phyloP scores from a whole-genome alignment of 1,140 invertebrate species.

The Sminthurinus signatus region DNA sequence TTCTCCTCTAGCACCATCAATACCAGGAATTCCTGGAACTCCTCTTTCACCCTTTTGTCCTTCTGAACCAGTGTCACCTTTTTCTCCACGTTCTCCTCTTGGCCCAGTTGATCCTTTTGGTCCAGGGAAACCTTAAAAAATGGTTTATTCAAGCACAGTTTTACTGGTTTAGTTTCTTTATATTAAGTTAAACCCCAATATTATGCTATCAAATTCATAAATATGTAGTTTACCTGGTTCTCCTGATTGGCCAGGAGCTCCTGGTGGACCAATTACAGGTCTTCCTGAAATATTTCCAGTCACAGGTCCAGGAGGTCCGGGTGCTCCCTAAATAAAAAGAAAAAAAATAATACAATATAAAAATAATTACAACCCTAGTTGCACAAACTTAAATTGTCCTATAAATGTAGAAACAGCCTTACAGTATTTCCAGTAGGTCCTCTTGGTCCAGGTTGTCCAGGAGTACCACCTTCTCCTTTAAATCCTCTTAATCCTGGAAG shows the following conservation, averaged over 20 bases:
- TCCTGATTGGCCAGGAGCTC: constrained; percentile 31
- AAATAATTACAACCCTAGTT: neutral
- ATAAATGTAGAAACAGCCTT: constrained; percentile 9
- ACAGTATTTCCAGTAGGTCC: constrained; percentile 24
- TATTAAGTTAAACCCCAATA: too few species aligned
- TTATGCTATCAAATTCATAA: too few species aligned
- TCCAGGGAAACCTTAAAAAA: constrained; percentile 43
- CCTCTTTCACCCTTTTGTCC: constrained; percentile 44
- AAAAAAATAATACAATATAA: too few species aligned
- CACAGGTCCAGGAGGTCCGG: constrained; percentile 27
- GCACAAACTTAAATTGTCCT: too few species aligned
- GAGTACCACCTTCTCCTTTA: constrained; percentile 30
- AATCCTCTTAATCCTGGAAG: constrained; percentile 26
- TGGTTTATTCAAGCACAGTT: too few species aligned
- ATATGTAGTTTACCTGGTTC: too few species aligned
- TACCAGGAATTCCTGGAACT: constrained; percentile 35
- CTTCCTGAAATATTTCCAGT: constrained; percentile 22
- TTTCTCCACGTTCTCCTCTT: constrained; percentile 35
- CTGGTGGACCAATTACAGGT: constrained; percentile 42
- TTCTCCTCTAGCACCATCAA: constrained; percentile 40
- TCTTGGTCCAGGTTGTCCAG: constrained; percentile 23
- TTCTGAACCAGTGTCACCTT: constrained; percentile 34
- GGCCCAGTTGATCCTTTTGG: constrained; percentile 43
- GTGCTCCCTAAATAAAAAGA: constrained; percentile 23
- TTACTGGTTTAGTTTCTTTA: too few species aligned